Conservation (phyloP, 1,140 invertebrate species). For the Atta cephalotes region DNA sequence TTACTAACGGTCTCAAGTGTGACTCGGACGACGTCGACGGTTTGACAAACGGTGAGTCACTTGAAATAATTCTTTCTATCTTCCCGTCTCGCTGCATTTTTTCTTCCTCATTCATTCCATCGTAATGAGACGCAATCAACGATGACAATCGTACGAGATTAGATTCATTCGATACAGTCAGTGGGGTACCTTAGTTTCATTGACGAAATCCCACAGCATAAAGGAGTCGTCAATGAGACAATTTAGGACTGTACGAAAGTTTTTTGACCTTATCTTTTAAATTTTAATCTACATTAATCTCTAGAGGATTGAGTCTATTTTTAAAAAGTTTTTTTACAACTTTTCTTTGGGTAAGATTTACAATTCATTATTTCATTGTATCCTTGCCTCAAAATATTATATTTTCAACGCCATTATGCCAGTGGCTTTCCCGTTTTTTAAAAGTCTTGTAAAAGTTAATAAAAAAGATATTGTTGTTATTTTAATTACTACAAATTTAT, state of each 20-base stretch:
- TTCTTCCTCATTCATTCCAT: constrained; percentile 16
- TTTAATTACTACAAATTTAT: neutral
- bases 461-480: neutral
- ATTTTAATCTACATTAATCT: neutral
- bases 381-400: too few relatives aligned
- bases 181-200: constrained; percentile 65
- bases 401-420: too few relatives aligned
- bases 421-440: too few relatives aligned
- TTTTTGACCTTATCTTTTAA: neutral
- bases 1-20: constrained; percentile 78
- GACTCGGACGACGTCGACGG: constrained; percentile 76
- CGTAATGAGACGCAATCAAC: constrained; percentile 55
- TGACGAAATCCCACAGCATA: constrained; percentile 59
- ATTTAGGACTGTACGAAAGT: constrained; percentile 23
- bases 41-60: constrained; percentile 81
- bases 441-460: too few relatives aligned
- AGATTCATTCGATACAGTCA: constrained; percentile 28
- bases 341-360: too few relatives aligned
- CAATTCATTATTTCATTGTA: too few relatives aligned
- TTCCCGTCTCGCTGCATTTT: neutral
- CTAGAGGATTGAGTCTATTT: too few relatives aligned
- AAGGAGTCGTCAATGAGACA: neutral
- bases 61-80: constrained; percentile 14
- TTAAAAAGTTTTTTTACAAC: too few relatives aligned
- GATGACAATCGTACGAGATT: constrained; percentile 45